Conservation (phyloP, 2,113 vertebrate genomes). For the Gadus macrocephalus region DNA sequence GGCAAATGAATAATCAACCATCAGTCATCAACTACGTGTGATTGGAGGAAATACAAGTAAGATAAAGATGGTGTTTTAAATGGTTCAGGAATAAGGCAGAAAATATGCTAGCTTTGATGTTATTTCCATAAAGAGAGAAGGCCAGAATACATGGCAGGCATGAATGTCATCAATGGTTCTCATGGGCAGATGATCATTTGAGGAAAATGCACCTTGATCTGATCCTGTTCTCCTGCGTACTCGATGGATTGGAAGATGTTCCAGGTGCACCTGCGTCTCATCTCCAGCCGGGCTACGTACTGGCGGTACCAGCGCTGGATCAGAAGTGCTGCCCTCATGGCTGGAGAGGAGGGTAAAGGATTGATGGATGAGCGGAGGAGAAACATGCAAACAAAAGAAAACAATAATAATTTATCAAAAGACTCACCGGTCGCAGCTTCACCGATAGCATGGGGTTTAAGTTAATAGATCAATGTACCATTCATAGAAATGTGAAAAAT, state of each 20-base stretch:
- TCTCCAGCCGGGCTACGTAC: constrained; percentile 82
- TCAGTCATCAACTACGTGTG: neutral
- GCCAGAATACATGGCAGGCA: no score
- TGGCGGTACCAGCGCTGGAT: constrained; percentile 93
- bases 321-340: constrained; percentile 82
- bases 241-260: constrained; percentile 94
- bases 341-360: constrained; percentile 52
- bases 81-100: no score
- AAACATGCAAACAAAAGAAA: neutral
- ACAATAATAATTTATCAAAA: neutral
- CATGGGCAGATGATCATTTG: no score
- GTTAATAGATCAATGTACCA: constrained; percentile 3
- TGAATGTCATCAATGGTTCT: no score
- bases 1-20: neutral
- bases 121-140: no score
- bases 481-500: neutral
- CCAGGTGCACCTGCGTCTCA: constrained; percentile 88
- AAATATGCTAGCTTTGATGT: no score
- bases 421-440: constrained; percentile 70
- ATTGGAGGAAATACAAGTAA: no score
- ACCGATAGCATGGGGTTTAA: constrained; percentile 15
- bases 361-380: neutral
- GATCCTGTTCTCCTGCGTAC: constrained; percentile 88
- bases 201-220: constrained; percentile 78
- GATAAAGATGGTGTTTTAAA: no score